Base-by-base conservation (phyloP, 2,888 invertebrate genomes). In the Muschampia plurimacula region DNA sequence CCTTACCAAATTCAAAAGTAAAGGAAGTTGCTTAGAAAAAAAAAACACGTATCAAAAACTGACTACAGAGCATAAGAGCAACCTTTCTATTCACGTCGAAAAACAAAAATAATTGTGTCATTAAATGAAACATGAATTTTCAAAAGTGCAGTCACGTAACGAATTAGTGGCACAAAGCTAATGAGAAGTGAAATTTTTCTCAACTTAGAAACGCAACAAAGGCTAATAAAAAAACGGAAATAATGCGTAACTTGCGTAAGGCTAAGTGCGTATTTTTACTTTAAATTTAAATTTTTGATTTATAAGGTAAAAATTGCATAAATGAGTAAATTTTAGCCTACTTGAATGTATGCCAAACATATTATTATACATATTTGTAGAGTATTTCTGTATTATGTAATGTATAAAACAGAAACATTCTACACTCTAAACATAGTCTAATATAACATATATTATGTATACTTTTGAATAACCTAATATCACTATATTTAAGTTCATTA, bases 151-250 rank as follows among this genome's bases (percentile, higher is more conserved):
- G 28, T 59, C 59, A 59, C 67, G 67, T 65, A 70, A 70, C 39
- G 9, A 70, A 55, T 52, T 64, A 55, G 55, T 41, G 55, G 55
- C 41, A 55, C 22, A 62, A 28, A 64, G 55, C 36, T 70, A 57
- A 44, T 57, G 64, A 65, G 57, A 70, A 70, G 64, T 46, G n/a
- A 70, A 70, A 65, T 70, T 65, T 65, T 41, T 46, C 55, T 49
- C 12, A n/a, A 44, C 57, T 57, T 41, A 32, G 64, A 64, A 70
- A 65, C 32, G 57, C n/a, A 32, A 70, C 70, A 70, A 70, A 49
- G 22, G 69, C 22, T 52, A 41, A 63, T 69, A 13, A 70, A 13
- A 70, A 55, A 36, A 57, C 22, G 8, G 49, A 36, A 59, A 60
- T 59, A 60, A 49, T 60, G 39, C 41, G 67, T 28, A 69, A 60